Percentiles rank a stretch among this genome's conserved stretches.
Evolutionary conservation across 2,888 invertebrate species (phyloP).

Genomic region (Kuschelorhynchus macadamiae): DNA sequence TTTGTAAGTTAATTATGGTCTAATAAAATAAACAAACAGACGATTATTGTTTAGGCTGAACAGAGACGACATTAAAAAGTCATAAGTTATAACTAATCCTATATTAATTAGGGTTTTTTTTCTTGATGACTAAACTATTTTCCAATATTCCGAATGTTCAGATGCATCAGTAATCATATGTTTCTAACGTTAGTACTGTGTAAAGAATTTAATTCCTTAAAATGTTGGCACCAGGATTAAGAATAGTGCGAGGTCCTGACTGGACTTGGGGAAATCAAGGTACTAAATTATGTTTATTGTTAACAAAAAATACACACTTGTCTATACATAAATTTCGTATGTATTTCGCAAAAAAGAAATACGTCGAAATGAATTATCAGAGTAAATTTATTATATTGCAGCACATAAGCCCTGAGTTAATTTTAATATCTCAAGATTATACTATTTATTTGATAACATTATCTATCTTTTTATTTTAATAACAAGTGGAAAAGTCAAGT

Average conservation of each 20-base stretch:
- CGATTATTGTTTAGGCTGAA: too few relatives aligned
- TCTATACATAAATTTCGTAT: too few relatives aligned
- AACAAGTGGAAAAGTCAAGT: too few relatives aligned
- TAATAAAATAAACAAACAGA: too few relatives aligned
- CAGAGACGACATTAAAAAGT: too few relatives aligned
- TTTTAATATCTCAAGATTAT: neutral
- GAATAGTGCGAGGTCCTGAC: constrained; percentile 85
- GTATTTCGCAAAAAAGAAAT: too few relatives aligned
- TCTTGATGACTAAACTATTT: constrained; percentile 23
- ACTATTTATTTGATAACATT: neutral
- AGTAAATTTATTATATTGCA: neutral
- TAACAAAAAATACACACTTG: too few relatives aligned
- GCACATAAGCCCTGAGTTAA: neutral
- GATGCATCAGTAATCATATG: too few relatives aligned
- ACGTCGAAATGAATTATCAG: neutral
- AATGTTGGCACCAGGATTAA: constrained; percentile 79
- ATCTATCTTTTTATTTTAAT: neutral
- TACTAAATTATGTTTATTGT: neutral
- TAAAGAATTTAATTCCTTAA: constrained; percentile 14
- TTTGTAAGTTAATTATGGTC: too few relatives aligned
- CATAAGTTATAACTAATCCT: too few relatives aligned
- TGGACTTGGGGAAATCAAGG: constrained; percentile 88
- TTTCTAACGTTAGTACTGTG: neutral
- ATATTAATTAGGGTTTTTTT: neutral
- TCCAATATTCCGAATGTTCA: neutral